Evolutionary conservation across 2,888 invertebrate genomes (phyloP), one percentile per base, ranked within the genome.

Genomic region (Vandiemenella viatica): DNA sequence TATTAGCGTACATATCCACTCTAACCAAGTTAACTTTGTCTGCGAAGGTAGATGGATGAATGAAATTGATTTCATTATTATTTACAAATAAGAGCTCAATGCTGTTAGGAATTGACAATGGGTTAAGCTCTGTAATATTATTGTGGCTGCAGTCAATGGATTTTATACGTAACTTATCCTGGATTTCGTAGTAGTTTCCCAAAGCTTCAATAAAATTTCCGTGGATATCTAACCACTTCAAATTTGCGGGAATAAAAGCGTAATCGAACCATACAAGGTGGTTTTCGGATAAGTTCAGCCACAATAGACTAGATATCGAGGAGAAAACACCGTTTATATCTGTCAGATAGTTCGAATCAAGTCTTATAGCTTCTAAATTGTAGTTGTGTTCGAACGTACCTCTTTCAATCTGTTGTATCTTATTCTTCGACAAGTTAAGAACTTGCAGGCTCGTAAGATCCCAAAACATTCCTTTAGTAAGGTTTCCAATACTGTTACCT

Each of bases 251-350:
- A 60, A 91, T 82, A 65, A 91, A 87, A 47, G 90, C 89, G 64
- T 88, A 91, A 67, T 91, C 91, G 67, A 92, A 91, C 87, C 88
- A 88, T 58, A 86, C 83, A 61, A 92, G 72, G 70, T 87, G 87
- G 72, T 91, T 91, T 70, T 88, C 87, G 37, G 89, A 89, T 46
- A 91, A 73, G 68, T 91, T 91, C 51, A 92, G 70, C 83, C 90
- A 84, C 61, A 88, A 69, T 52, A 92, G 72, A 56, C 83, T 84
- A n/a, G 83, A 79, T 21, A 92, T 72, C 50, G 87, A 83, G 26
- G 88, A 81, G 63, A 91, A 87, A 52, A 89, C 84, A 15, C 89
- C 89, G 67, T 91, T 90, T 61, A 92, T 84, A 64, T 91, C 88
- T 44, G 84, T 80, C 57, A 92, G 72, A 63, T 82, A 84, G 67